Base-by-base conservation (phyloP, 2,888 invertebrate species). In the Agriopis marginaria region DNA sequence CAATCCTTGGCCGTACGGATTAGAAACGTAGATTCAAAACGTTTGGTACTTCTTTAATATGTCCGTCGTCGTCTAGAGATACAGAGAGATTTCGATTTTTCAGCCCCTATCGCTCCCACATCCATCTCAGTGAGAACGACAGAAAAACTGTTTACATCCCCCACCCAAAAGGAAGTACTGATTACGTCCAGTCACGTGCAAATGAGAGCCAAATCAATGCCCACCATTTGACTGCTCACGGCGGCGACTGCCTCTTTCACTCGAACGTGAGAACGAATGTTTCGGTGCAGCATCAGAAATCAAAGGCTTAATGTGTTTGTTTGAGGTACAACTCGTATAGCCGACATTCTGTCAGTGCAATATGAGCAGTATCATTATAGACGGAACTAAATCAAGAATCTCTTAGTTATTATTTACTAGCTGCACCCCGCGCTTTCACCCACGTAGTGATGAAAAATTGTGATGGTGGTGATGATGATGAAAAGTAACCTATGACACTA, bases 121-220 rank as follows among this genome's bases (percentile, higher is more conserved):
- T 23, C 17, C 17, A 23, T 23, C 8, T 40, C n/a, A n/a, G n/a
- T n/a, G 40, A 42, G 42, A 42, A 10, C 42, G 9, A 42, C 42
- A 45, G 1, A 45, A 10, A 23, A 17, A 3, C 3, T 51, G 5
- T 23, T 32, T 23, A 32, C 5, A 32, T 6, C 17, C 17, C 10
- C 56, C 39, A n/a, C 60, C 14, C 17, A 12, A 40, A 17, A 23
- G 6, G 11, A 42, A 42, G 5, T 32, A 42, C 51, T 61, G 17
- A 51, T 14, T 61, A 61, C 61, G 40, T 14, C 61, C 54, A 11
- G 55, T n/a, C 49, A 14, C 40, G 42, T 61, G 69, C 65, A 66
- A 70, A 66, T 70, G 65, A 66, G 70, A 58, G 32, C 65, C 70
- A 63, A 70, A 70, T 70, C 70, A 70, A 70, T 70, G 69, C 40